Evolutionary conservation across 2,888 invertebrate species (phyloP), one percentile per base, ranked within the genome.

Genomic region (Brassicogethes aeneus): DNA sequence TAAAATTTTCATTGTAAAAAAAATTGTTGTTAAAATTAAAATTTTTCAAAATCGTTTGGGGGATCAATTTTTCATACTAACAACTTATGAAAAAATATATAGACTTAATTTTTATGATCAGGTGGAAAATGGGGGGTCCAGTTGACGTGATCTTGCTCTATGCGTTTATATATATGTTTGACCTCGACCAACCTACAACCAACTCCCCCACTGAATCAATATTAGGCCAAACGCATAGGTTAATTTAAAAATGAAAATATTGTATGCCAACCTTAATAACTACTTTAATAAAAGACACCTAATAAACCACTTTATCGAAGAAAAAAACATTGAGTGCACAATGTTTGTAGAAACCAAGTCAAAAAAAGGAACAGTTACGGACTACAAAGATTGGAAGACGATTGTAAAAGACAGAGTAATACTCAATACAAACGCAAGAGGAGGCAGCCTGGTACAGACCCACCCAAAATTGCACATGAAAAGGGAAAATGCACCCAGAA

Each of bases 301-400:
- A 23, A 7, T 23, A 23, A 23, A 23, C 23, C 5, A 23, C 23
- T 23, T 23, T 23, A 23, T 23, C 5, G 23, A 23, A 23, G 23
- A 23, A 23, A 23, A n/a, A 23, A 23, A 23, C 23, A 23, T 23
- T 23, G 23, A 23, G 23, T 23, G 23, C 23, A 23, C 23, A 23
- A 23, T 23, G 23, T 23, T 23, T 23, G 10, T 23, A 23, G 23
- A 23, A 23, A 23, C 23, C 23, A 23, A 23, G 23, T 7, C 23
- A 23, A 23, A 23, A 23, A 23, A 23, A 23, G 23, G 23, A 23
- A 10, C 23, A 23, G 23, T 23, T 7, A 23, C 23, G 7, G 23
- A 7, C 10, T 23, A 23, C 23, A 23, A 10, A 10, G 23, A 23
- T 10, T 23, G 23, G 23, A 23, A 23, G 10, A 23, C 23, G 10